Conservation (phyloP, 2,888 invertebrate genomes). For the Stenurella melanura region DNA sequence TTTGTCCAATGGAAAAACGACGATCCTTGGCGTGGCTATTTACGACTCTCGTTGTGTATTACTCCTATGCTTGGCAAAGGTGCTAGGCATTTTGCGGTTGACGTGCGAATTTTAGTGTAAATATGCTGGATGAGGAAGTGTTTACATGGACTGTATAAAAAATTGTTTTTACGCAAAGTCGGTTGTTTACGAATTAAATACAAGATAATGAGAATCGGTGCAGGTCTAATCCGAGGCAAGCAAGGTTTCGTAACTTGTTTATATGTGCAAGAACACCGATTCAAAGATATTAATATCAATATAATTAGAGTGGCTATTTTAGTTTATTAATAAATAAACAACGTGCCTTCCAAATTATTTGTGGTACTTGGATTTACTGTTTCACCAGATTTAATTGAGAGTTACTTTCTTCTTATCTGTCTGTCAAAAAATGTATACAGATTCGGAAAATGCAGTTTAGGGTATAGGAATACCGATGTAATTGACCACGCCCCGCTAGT, state of each 20-base stretch:
- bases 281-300: not conserved
- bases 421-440: too few relatives aligned
- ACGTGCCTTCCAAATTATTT: not conserved
- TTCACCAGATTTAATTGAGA: too few relatives aligned
- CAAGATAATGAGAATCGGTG: not conserved
- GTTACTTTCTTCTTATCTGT: too few relatives aligned
- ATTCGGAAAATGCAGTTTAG: too few relatives aligned
- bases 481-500: too few relatives aligned
- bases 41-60: not conserved
- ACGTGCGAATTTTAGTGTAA: not conserved
- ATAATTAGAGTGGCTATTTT: not conserved
- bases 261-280: not conserved
- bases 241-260: not conserved
- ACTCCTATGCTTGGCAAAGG: not conserved
- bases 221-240: not conserved
- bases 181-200: not conserved
- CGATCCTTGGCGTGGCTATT: not conserved
- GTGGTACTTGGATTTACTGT: not conserved
- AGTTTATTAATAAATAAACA: not conserved
- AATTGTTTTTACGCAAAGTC: not conserved
- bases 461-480: too few relatives aligned
- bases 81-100: not conserved
- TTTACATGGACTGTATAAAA: not conserved
- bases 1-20: not conserved
- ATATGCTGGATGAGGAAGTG: not conserved